Evolutionary conservation across 2,113 vertebrate genomes (phyloP), one percentile per base, ranked within the genome.

Genomic region (Elephantulus edwardii): DNA sequence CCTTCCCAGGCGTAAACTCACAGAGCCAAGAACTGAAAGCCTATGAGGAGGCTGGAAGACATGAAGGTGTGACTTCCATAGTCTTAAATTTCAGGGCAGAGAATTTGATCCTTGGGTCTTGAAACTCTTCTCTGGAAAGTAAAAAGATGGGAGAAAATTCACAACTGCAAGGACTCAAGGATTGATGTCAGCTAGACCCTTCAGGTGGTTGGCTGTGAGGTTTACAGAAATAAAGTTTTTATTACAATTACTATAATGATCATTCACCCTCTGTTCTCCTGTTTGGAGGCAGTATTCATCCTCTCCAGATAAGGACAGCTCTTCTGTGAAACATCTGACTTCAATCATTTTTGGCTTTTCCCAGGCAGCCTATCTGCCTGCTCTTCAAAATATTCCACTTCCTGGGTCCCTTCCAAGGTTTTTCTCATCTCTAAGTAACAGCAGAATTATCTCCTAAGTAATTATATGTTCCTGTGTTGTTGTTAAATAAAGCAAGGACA

Each of bases 351-450:
- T 76, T 50, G 40, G 79, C 66, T 26, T 71, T 62, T 75, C 52
- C 14, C 13, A 60, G 33, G 60, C 35, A 52, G 44, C 35, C 2
- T 30, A 30, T 42, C 68, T 70, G 54, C 28, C 30, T 33, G 38
- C 42, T n/a, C n/a, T 81, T 91, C 28, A 85, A 91, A 85, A 88
- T n/a, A 88, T 68, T 90, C 93, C 76, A 42, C 48, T 68, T 92
- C 35, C 33, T 70, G 60, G 60, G 76, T 84, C 86, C 77, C 26
- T 83, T 83, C 75, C 50, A 75, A 92, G 74, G 35, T 78, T 88
- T 80, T 86, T 60, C 60, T 90, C 95, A 84, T 88, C 96, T 94
- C 94, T 83, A 94, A 83, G 26, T 80, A 89, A 92, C 86, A 72
- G 94, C 0, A 50, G 52, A 90, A 90, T 92, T 86, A 91, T 81